Conservation (phyloP, 1,140 invertebrate genomes). For the Drosophila serrata region DNA sequence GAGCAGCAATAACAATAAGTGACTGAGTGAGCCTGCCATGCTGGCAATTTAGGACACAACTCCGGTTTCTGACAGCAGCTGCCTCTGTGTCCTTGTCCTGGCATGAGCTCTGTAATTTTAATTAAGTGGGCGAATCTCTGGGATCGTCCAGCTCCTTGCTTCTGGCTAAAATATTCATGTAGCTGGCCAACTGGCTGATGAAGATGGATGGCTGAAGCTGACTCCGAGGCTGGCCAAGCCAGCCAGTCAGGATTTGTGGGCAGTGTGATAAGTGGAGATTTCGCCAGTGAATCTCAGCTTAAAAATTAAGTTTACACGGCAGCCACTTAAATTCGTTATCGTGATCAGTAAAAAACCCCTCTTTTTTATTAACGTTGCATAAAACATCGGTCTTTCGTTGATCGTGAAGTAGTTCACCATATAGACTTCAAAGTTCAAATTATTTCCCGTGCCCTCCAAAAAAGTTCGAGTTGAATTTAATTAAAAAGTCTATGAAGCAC, state of each 20-base stretch:
- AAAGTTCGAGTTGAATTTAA: slow-evolving; percentile 21
- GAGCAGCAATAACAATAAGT: slow-evolving; percentile 41
- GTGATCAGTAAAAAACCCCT: neutral
- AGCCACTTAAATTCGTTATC: neutral
- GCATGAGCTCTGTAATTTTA: slow-evolving; percentile 51
- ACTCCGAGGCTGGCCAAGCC: slow-evolving; percentile 20
- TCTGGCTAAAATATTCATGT: slow-evolving; percentile 53
- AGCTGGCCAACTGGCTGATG: slow-evolving; percentile 41
- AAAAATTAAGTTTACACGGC: slow-evolving; percentile 1
- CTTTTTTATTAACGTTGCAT: no score
- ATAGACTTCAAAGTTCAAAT: neutral
- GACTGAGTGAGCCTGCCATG: slow-evolving; percentile 27
- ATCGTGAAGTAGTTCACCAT: neutral
- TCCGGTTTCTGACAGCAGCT: slow-evolving; percentile 33
- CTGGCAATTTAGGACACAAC: slow-evolving; percentile 41
- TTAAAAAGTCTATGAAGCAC: slow-evolving; percentile 28
- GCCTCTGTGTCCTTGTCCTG: slow-evolving; percentile 5
- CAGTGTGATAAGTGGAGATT: slow-evolving; percentile 40
- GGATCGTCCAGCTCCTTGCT: slow-evolving; percentile 13
- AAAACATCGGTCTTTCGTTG: neutral
- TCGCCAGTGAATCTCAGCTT: slow-evolving; percentile 9
- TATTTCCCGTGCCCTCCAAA: slow-evolving; percentile 1
- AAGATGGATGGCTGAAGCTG: slow-evolving; percentile 58
- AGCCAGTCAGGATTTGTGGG: slow-evolving; percentile 37
- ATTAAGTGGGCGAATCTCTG: slow-evolving; percentile 49